A percentile compares a stretch with the other conserved stretches of the same genome.
Evolutionary conservation across 2,113 vertebrate genomes (phyloP).

Genomic region (Machaerirhynchus nigripectus): DNA sequence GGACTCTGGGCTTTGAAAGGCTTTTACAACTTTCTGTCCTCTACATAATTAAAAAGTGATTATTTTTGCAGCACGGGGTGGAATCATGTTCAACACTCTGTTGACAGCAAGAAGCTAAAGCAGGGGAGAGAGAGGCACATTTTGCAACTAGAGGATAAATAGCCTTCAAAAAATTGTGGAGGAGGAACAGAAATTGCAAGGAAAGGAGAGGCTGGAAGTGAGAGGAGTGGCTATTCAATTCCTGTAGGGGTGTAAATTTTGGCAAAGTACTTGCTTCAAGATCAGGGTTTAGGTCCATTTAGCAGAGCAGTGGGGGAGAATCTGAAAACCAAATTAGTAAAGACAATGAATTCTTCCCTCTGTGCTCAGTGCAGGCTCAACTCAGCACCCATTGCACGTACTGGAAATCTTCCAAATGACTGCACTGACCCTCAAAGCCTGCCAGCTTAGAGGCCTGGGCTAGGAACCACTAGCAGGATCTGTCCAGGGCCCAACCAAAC

Average conservation of each 20-base stretch:
- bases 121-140: background rate
- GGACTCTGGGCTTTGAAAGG: background rate
- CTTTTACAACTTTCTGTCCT: background rate
- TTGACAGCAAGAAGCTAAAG: constrained; percentile 1
- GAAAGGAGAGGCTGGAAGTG: background rate
- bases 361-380: background rate
- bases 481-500: background rate
- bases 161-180: background rate
- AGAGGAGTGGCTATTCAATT: background rate
- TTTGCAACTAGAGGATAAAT: background rate
- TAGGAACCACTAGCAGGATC: background rate
- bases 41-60: constrained; percentile 33
- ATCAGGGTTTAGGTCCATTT: constrained; percentile 32
- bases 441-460: background rate
- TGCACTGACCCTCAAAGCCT: background rate
- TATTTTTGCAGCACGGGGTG: background rate
- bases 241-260: background rate
- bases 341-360: background rate
- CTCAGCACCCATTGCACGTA: background rate
- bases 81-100: background rate
- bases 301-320: constrained; percentile 34
- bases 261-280: background rate
- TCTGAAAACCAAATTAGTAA: background rate
- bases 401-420: background rate
- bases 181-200: background rate